Evolutionary conservation across 2,113 vertebrate species (phyloP).

Genomic region (Melanotaenia duboulayi): DNA sequence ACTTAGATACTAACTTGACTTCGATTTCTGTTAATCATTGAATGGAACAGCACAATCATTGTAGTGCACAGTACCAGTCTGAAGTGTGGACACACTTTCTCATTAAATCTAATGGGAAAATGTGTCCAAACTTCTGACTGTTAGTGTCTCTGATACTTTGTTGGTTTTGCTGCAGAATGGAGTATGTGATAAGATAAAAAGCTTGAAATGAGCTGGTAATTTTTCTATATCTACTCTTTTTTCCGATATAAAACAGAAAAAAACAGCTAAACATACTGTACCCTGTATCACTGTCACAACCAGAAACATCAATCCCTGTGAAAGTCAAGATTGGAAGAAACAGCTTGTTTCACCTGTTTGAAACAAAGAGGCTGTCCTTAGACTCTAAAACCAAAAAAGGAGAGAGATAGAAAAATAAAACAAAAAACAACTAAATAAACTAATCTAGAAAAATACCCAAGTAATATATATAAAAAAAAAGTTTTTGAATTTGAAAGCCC

Average conservation of each 20-base stretch:
- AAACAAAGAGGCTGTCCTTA: constrained; percentile 70
- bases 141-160: constrained; percentile 9
- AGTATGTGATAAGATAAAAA: constrained; percentile 20
- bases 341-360: constrained; percentile 7
- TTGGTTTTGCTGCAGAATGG: background rate
- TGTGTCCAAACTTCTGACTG: too few species aligned
- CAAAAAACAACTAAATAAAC: constrained; percentile 36
- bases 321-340: background rate
- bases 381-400: constrained; percentile 54
- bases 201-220: background rate
- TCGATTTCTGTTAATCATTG: constrained; percentile 21
- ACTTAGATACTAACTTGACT: constrained; percentile 18
- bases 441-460: constrained; percentile 52
- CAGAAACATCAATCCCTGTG: constrained; percentile 22
- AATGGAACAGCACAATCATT: constrained; percentile 41
- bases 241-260: background rate
- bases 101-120: too few species aligned
- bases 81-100: too few species aligned
- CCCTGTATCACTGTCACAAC: constrained; percentile 17
- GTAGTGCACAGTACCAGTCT: background rate
- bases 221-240: background rate
- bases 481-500: constrained; percentile 60
- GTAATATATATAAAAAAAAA: constrained; percentile 58
- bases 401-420: background rate
- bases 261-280: background rate